Percentiles rank a stretch among this genome's conserved stretches.
phyloP scores from a whole-genome alignment of 1,140 invertebrate species.

The Carposina sasakii region DNA sequence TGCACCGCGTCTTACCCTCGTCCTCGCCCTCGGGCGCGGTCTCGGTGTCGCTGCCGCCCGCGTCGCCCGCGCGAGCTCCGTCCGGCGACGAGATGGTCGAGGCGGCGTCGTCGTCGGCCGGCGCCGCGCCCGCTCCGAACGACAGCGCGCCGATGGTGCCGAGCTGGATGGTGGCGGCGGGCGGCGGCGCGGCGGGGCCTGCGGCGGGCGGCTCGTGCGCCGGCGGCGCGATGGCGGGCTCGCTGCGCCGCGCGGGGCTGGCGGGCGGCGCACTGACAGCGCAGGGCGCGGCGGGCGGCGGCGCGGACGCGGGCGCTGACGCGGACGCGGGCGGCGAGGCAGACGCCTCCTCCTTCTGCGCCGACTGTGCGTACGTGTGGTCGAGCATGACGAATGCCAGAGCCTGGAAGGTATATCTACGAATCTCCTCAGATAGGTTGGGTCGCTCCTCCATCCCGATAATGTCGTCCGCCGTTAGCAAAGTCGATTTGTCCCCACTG shows the following conservation, averaged over 20 bases:
- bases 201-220: slow-evolving; percentile 39
- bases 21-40: slow-evolving; percentile 90
- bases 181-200: slow-evolving; percentile 29
- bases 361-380: slow-evolving; percentile 62
- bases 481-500: slow-evolving; percentile 67
- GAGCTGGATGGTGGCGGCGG: slow-evolving; percentile 33
- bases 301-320: slow-evolving; percentile 14
- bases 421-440: slow-evolving; percentile 62
- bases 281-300: slow-evolving; percentile 22
- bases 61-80: slow-evolving; percentile 41
- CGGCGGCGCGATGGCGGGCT: slow-evolving; percentile 44
- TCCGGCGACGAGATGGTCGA: slow-evolving; percentile 66
- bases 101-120: slow-evolving; percentile 59
- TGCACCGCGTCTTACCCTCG: slow-evolving; percentile 92
- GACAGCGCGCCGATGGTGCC: slow-evolving; percentile 32
- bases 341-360: slow-evolving; percentile 42
- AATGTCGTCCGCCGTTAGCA: slow-evolving; percentile 62
- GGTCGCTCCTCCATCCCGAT: slow-evolving; percentile 66
- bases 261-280: slow-evolving; percentile 30
- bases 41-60: slow-evolving; percentile 86
- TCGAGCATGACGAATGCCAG: slow-evolving; percentile 68
- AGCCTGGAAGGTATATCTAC: slow-evolving; percentile 53
- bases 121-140: slow-evolving; percentile 34
- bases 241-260: slow-evolving; percentile 47
- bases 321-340: slow-evolving; percentile 21